phyloP scores from a whole-genome alignment of 1,140 invertebrate genomes.

The Alviniconcha marisindica region DNA sequence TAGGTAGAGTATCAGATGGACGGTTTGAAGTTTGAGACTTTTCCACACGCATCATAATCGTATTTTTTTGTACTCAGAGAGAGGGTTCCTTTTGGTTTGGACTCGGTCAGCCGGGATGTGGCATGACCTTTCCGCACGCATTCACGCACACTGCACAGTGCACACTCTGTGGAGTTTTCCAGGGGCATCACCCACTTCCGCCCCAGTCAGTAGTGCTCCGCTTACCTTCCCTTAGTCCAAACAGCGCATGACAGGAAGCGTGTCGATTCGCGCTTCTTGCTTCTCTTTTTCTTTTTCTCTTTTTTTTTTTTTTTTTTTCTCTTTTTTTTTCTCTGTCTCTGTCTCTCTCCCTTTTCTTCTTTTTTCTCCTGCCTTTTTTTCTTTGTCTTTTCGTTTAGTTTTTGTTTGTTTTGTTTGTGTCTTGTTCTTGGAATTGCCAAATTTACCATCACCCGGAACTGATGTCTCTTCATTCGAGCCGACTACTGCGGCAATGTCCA shows the following conservation, averaged over 20 bases:
- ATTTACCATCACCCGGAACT: too few species aligned
- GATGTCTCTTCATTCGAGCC: too few species aligned
- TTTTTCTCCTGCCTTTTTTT: background rate
- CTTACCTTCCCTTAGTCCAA: background rate
- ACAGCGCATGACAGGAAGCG: background rate
- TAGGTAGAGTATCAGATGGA: slow-evolving; percentile 45
- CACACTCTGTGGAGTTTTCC: background rate
- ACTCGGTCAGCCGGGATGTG: background rate
- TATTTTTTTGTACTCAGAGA: slow-evolving; percentile 6
- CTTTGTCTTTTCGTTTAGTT: background rate
- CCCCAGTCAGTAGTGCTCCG: background rate
- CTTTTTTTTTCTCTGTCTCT: slow-evolving; percentile 8
- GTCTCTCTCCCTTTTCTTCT: background rate
- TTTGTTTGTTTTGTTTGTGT: background rate
- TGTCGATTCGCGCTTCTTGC: background rate
- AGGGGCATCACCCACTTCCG: too few species aligned
- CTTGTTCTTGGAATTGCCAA: too few species aligned
- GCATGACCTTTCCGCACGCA: slow-evolving; percentile 1
- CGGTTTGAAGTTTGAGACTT: slow-evolving; percentile 31
- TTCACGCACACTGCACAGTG: background rate
- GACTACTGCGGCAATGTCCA: too few species aligned
- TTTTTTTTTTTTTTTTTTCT: slow-evolving; percentile 11
- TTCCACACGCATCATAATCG: slow-evolving; percentile 18
- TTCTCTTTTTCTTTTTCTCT: slow-evolving; percentile 12
- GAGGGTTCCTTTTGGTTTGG: background rate